phyloP scores from a whole-genome alignment of 1,140 invertebrate species.

The Zaprionus camerounensis region DNA sequence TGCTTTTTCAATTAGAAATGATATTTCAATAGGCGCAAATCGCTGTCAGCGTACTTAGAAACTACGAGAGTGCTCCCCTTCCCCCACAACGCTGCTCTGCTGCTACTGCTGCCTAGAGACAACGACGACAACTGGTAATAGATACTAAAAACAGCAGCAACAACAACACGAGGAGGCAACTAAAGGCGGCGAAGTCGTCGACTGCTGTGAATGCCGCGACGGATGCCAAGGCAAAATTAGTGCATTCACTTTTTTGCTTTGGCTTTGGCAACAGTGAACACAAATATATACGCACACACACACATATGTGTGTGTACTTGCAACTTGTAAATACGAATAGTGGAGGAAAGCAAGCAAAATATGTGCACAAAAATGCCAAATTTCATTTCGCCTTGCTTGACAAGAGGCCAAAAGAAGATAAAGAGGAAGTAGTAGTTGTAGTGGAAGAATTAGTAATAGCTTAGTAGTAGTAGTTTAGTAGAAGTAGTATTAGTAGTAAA shows the following conservation, averaged over 20 bases:
- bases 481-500: too few species aligned
- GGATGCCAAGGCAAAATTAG: constrained; percentile 83
- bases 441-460: too few species aligned
- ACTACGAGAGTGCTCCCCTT: background rate
- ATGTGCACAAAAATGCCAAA: constrained; percentile 36
- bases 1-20: constrained; percentile 70
- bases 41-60: constrained; percentile 24
- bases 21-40: constrained; percentile 64
- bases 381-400: constrained; percentile 9
- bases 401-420: background rate
- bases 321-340: constrained; percentile 59
- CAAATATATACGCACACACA: constrained; percentile 1
- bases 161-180: constrained; percentile 39
- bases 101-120: constrained; percentile 29
- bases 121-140: constrained; percentile 57
- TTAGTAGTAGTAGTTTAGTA: too few species aligned
- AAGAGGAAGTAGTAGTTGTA: background rate
- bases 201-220: constrained; percentile 59
- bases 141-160: constrained; percentile 52
- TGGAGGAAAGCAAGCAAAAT: constrained; percentile 41
- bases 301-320: constrained; percentile 1
- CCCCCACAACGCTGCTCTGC: constrained; percentile 25
- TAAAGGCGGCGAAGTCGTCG: constrained; percentile 42
- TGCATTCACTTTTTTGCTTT: constrained; percentile 82
- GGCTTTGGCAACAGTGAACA: constrained; percentile 52